Evolutionary conservation across 1,140 invertebrate species (phyloP), one percentile per base, ranked within the genome.

Genomic region (Potamilus streckersoni): DNA sequence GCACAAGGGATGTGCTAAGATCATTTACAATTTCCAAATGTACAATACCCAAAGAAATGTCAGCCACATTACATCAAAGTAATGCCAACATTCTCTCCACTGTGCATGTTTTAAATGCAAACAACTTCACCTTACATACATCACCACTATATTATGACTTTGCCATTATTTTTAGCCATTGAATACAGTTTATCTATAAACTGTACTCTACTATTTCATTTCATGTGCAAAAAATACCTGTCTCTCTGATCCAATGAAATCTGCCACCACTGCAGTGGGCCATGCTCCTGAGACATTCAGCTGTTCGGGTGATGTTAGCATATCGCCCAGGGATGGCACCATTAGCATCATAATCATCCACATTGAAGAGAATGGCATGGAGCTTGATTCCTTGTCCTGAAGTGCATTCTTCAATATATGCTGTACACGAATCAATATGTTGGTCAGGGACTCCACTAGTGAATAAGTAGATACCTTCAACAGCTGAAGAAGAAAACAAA

Each of bases 181-280:
- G 6, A 49, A 49, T 49, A 49, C 11, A 49, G 2, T 49, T 49
- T 1, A 49, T 49, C 38, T 49, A 49, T 1, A 49, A 49, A 49
- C 6, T 49, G 38, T 49, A 49, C 6, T 49, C 38, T 8, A 49
- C 11, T 6, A 49, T 11, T 49, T 49, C 38, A 49, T 49, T 49
- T 6, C 38, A 49, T 8, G 38, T 49, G 38, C 11, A 49, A 49
- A 16, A 73, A 67, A 72, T 69, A 89, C 90, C 90, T 78, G 89
- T 90, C 79, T 90, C 90, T 79, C 89, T 84, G 71, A 90, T 89
- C 90, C 90, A 90, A 78, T 89, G 88, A 74, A 90, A 90, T 57
- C 89, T 79, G 16, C 90, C 90, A 13, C 80, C 81, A 78, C 83
- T 84, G 70, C 83, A 81, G 74, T 90, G 89, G n/a, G 89, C 86